phyloP scores from a whole-genome alignment of 2,888 invertebrate genomes.

The Choristoneura rosaceana region DNA sequence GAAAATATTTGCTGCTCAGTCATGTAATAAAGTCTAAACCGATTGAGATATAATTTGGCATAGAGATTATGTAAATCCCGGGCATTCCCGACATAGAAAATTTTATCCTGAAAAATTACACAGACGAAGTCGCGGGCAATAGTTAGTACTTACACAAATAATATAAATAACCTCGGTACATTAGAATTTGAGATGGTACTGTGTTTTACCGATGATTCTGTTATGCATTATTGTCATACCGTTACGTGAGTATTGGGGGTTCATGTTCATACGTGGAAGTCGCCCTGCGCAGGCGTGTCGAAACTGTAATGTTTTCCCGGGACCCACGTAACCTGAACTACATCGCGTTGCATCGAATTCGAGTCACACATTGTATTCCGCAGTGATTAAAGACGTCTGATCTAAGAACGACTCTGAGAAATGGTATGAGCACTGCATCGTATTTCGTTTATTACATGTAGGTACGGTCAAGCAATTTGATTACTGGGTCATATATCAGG shows the following conservation, averaged over 20 bases:
- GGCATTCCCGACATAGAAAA: no score
- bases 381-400: conserved; percentile 7
- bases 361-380: conserved; percentile 46
- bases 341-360: conserved; percentile 65
- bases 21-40: no score
- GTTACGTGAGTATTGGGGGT: conserved; percentile 50
- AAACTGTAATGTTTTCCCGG: conserved; percentile 77
- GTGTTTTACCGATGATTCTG: background rate
- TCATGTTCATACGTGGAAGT: conserved; percentile 76
- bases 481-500: no score
- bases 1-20: no score
- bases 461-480: no score
- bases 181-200: background rate
- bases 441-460: background rate
- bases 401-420: conserved; percentile 21
- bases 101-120: no score
- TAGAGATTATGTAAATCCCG: no score
- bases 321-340: conserved; percentile 73
- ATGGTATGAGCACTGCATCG: background rate
- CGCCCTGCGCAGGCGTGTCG: conserved; percentile 61
- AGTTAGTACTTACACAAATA: background rate
- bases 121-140: background rate
- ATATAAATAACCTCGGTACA: background rate
- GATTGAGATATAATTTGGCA: no score
- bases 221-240: conserved; percentile 3